These are phyloP conservation scores for Axea sp. DNA, from an alignment of 2,888 invertebrate species.

Conservation along the genomic window DNA sequence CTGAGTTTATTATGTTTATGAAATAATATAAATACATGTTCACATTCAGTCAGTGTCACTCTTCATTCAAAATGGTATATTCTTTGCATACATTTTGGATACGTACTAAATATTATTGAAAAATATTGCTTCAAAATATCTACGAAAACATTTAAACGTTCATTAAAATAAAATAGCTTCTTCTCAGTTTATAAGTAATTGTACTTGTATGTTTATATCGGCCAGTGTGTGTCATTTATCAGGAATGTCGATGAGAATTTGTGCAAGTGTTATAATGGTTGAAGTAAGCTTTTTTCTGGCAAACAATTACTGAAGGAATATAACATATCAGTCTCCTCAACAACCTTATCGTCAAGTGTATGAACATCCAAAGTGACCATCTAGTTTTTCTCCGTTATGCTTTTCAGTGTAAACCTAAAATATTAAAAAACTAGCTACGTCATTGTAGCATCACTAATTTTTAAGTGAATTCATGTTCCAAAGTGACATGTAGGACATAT, in stretches of 20 bases:
- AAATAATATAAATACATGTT: too few species aligned
- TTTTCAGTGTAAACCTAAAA: constrained; percentile 14
- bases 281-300: too few species aligned
- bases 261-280: too few species aligned
- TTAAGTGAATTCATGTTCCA: constrained; percentile 15
- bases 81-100: too few species aligned
- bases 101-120: too few species aligned
- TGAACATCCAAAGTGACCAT: constrained; percentile 21
- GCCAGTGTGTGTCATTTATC: constrained; percentile 10
- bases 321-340: constrained; percentile 35
- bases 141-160: too few species aligned
- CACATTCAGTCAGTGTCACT: too few species aligned
- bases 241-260: constrained; percentile 2
- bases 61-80: too few species aligned
- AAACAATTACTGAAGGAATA: constrained; percentile 6
- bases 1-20: background rate
- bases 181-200: too few species aligned
- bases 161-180: too few species aligned
- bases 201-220: too few species aligned
- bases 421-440: constrained; percentile 33
- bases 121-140: too few species aligned
- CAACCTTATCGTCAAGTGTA: constrained; percentile 17
- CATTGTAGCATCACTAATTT: constrained; percentile 33
- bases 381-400: constrained; percentile 28
- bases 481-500: constrained; percentile 39